phyloP scores from a whole-genome alignment of 37 sponge, comb jelly and placozoan species.

The Chondrilla cf. caribensis region DNA sequence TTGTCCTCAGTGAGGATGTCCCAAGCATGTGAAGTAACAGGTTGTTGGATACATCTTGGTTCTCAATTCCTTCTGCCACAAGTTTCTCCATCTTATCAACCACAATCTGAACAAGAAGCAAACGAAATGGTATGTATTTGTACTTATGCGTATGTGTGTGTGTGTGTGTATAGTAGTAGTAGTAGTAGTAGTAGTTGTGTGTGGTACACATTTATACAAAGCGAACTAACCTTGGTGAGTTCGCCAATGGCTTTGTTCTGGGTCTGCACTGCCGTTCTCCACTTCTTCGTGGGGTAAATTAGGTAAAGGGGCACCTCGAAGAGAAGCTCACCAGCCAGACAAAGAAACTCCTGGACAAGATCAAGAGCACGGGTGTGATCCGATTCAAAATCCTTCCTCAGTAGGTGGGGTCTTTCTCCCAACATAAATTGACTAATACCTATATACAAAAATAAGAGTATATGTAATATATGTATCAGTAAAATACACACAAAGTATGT shows the following conservation, averaged over 20 bases:
- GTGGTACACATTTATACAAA: background rate
- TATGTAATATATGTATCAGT: no score
- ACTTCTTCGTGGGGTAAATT: slow-evolving; percentile 25
- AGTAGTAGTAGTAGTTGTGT: no score
- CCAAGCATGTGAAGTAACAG: slow-evolving; percentile 1
- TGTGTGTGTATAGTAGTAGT: no score
- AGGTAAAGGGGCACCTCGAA: slow-evolving; percentile 34
- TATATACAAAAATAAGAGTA: background rate
- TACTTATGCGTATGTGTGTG: no score
- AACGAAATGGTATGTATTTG: background rate
- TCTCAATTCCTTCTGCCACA: background rate
- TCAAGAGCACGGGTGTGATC: background rate
- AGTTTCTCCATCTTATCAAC: background rate
- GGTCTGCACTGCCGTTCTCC: slow-evolving; percentile 1
- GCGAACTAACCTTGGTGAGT: slow-evolving; percentile 6
- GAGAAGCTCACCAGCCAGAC: slow-evolving; percentile 26
- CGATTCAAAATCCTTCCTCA: background rate
- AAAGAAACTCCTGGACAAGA: slow-evolving; percentile 4
- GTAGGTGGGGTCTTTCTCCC: slow-evolving; percentile 14
- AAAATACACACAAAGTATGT: no score
- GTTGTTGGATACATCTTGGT: background rate
- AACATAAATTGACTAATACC: slow-evolving; percentile 18
- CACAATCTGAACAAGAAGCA: slow-evolving; percentile 11
- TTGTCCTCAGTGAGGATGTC: background rate
- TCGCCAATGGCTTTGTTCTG: slow-evolving; percentile 16